phyloP scores from a whole-genome alignment of 2,888 invertebrate species.

The Escarpia spicata region DNA sequence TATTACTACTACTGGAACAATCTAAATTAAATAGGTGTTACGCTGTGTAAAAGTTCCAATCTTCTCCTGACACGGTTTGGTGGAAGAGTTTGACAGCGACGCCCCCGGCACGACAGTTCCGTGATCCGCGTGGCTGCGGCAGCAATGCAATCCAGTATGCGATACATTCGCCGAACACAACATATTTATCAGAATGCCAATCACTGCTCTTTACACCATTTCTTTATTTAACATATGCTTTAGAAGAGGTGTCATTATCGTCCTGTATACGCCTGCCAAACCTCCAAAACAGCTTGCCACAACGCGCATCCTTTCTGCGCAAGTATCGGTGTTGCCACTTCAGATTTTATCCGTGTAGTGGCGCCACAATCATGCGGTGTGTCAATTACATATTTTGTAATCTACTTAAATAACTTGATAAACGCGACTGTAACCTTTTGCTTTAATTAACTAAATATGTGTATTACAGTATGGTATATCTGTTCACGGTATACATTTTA shows the following conservation, averaged over 20 bases:
- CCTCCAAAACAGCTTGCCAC: constrained; percentile 5
- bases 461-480: no score
- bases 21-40: neutral
- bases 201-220: neutral
- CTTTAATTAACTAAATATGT: no score
- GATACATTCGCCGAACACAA: neutral
- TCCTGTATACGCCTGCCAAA: neutral
- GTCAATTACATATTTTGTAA: neutral
- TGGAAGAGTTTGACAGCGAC: neutral
- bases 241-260: neutral
- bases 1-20: neutral
- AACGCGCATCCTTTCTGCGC: neutral
- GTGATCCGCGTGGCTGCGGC: neutral
- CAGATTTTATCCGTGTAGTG: constrained; percentile 5
- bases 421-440: neutral
- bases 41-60: neutral
- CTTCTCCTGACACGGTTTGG: neutral
- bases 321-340: neutral
- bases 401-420: neutral
- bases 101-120: constrained; percentile 16
- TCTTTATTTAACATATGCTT: neutral
- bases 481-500: no score
- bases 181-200: neutral
- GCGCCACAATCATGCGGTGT: neutral
- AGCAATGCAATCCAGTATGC: neutral